Base-by-base conservation (phyloP, 2,113 vertebrate genomes). In the Parotia lawesii region DNA sequence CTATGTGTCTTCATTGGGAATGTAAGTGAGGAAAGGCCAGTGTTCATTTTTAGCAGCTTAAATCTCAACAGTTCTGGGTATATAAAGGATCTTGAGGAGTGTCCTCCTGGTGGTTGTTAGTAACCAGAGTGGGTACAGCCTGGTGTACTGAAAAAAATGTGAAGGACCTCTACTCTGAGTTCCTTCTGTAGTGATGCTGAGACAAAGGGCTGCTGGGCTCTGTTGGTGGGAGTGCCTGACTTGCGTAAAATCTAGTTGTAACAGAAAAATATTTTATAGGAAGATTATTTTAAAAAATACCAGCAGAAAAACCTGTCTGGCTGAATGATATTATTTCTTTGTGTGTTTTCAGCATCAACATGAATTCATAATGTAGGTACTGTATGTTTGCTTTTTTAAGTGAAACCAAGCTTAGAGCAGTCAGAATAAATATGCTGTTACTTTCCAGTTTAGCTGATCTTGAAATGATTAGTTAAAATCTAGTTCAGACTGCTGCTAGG, bases 1-100 rank as follows among this genome's bases (percentile, higher is more conserved):
- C 53, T 16, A 0, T 20, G 22, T 1, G 1, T 40, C 35, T 82
- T 85, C 4, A 1, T 5, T 31, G 31, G 51, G 13, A 67, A 25
- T 0, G 0, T 22, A 17, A 75, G 45, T 37, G 53, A 87, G 50
- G 40, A 54, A 13, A 61, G 42, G 51, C 23, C 4, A 0, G n/a
- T 18, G 13, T 44, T 91, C 1, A 12, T 31, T 60, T 81, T 85
- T 17, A 74, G 14, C 23, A 16, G 8, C n/a, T 73, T 38, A 4
- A 54, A 35, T 57, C 23, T 54, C 37, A 50, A 14, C 72, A 58
- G 11, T 45, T 56, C 13, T 15, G n/a, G 3, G 21, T 54, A 1
- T 54, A 8, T 13, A 37, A 47, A 69, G 27, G 44, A 20, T 44
- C 40, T 33, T 19, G 35, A 61, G 42, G 31, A 56, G 11, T 5